Evolutionary conservation across 1,140 invertebrate species (phyloP), one percentile per base, ranked within the genome.

Genomic region (Caenorhabditis brenneri): DNA sequence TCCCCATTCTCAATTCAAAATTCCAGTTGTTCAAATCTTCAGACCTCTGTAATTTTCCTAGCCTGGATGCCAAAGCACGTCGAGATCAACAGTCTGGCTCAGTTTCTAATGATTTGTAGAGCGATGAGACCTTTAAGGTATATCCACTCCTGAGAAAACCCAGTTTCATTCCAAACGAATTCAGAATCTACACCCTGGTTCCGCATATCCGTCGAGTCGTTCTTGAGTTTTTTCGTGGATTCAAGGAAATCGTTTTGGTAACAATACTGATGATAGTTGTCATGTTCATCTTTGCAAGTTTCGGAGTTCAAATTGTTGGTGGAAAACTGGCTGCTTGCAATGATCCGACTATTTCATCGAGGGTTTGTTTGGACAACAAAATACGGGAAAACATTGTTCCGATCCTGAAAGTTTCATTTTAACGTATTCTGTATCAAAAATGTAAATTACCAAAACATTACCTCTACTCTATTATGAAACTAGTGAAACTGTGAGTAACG

Each of bases 131-230:
- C 98, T 3, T 92, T 99, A n/a, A 39, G 65, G 65, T 74, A 0
- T 9, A n/a, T 27, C 0, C 22, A 24, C 7, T 9, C 10, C 10
- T 3, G 0, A 12, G 0, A 27, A 7, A 55, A 4, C 22, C 3
- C 5, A 0, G 1, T 12, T 0, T 0, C 12, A 27, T 27, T 27
- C 5, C 12, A 24, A 55, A 55, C 12, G 10, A 27, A 10, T 74
- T 79, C 42, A 92, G 98, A 84, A 99, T 99, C 87, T 99, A 99
- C 91, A 97, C 96, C 16, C 92, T 99, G 48, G 97, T 99, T n/a
- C 98, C 98, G 81, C 97, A 99, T 90, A 99, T 99, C 97, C 93
- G 97, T 86, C 97, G 98, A 93, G 98, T 99, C n/a, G 97, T 99
- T 33, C 97, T 96, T 91, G 98, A 99, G 91, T 92, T 99, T 36